phyloP scores from a whole-genome alignment of 2,888 invertebrate genomes.

The Tupiocoris notatus region DNA sequence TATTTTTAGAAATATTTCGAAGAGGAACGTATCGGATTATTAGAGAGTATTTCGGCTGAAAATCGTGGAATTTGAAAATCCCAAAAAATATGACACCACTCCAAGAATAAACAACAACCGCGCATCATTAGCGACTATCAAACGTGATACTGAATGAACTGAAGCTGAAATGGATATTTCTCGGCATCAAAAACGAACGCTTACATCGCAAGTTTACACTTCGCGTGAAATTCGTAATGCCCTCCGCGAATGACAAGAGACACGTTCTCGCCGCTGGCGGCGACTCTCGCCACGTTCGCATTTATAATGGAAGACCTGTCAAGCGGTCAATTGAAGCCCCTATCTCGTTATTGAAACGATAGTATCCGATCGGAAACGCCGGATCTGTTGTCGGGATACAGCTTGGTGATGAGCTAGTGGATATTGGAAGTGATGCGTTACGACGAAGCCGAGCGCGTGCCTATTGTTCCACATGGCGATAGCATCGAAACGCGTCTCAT shows the following conservation, averaged over 20 bases:
- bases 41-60: too few species aligned
- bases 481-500: not conserved
- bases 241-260: not conserved
- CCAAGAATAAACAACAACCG: too few species aligned
- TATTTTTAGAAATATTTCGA: too few species aligned
- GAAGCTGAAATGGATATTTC: too few species aligned
- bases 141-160: too few species aligned
- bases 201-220: not conserved
- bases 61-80: too few species aligned
- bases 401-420: not conserved
- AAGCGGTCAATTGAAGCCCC: not conserved
- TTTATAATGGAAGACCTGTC: not conserved
- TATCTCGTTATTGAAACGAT: not conserved
- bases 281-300: not conserved
- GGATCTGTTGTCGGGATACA: not conserved
- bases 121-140: too few species aligned
- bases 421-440: not conserved
- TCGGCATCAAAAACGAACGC: too few species aligned
- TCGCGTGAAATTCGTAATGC: not conserved
- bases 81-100: too few species aligned
- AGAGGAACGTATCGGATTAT: too few species aligned
- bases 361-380: not conserved
- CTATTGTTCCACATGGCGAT: not conserved
- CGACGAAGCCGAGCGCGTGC: not conserved
- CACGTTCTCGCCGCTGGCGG: not conserved